phyloP scores from a whole-genome alignment of 2,113 vertebrate genomes.

The Gracilinanus agilis region DNA sequence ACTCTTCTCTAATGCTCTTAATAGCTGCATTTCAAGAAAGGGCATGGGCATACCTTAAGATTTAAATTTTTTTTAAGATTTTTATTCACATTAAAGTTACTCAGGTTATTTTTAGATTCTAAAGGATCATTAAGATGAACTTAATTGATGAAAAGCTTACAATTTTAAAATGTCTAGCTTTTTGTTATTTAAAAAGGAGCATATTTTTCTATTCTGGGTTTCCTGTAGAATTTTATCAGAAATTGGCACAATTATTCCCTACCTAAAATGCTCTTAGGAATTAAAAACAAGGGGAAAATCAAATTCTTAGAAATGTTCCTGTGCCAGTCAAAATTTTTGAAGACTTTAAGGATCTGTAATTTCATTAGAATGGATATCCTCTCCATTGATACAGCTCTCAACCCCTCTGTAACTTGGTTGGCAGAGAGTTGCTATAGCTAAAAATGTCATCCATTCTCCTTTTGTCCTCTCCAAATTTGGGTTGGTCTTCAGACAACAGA shows the following conservation, averaged over 20 bases:
- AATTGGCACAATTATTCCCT: not conserved
- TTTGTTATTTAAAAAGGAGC: slow-evolving; percentile 9
- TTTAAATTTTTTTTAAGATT: slow-evolving; percentile 46
- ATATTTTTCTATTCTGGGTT: slow-evolving; percentile 45
- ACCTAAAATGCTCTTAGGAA: not conserved
- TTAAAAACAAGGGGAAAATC: not conserved
- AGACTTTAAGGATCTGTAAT: not conserved
- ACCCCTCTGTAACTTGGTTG: not conserved
- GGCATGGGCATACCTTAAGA: slow-evolving; percentile 40
- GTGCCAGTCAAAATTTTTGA: not conserved
- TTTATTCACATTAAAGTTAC: slow-evolving; percentile 14
- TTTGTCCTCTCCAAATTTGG: not conserved
- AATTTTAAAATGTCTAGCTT: slow-evolving; percentile 31
- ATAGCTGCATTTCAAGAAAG: slow-evolving; percentile 35
- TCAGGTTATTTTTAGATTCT: slow-evolving; percentile 33
- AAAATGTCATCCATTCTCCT: not conserved
- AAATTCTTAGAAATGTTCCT: not conserved
- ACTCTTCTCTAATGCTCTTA: slow-evolving; percentile 40
- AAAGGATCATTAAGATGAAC: slow-evolving; percentile 43
- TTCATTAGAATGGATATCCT: not conserved
- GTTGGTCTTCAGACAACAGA: not conserved
- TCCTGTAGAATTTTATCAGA: slow-evolving; percentile 14
- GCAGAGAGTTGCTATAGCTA: not conserved
- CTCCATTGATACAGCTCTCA: not conserved
- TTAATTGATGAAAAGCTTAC: slow-evolving; percentile 40